These are phyloP conservation scores for Muschampia plurimacula DNA, from an alignment of 2,888 invertebrate genomes.

Conservation along the genomic window DNA sequence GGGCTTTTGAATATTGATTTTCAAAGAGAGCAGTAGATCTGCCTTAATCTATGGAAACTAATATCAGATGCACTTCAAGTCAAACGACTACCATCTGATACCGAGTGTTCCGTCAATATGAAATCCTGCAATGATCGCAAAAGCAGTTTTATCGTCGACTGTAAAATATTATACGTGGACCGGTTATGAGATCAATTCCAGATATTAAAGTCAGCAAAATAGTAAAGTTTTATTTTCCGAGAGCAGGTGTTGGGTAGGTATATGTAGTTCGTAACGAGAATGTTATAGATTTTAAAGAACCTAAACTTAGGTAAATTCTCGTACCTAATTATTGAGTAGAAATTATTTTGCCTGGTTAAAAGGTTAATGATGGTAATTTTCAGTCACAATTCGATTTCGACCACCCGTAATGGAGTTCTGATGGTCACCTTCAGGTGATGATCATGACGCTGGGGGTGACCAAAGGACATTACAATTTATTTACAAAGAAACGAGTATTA, in stretches of 20 bases:
- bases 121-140: slow-evolving; percentile 20
- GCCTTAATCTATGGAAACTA: background rate
- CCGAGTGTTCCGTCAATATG: background rate
- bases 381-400: too few relatives aligned
- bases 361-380: too few relatives aligned
- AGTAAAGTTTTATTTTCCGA: slow-evolving; percentile 33
- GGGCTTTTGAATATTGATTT: too few relatives aligned
- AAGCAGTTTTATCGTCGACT: slow-evolving; percentile 20
- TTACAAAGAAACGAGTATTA: too few relatives aligned
- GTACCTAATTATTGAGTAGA: too few relatives aligned
- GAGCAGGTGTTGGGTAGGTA: slow-evolving; percentile 10
- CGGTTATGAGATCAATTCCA: slow-evolving; percentile 24
- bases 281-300: background rate
- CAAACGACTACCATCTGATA: background rate
- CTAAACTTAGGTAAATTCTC: background rate
- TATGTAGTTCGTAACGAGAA: background rate
- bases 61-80: background rate
- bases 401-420: too few relatives aligned
- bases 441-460: too few relatives aligned
- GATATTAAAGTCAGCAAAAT: slow-evolving; percentile 34
- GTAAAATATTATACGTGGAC: slow-evolving; percentile 29
- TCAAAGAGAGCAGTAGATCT: background rate
- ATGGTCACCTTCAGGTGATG: too few relatives aligned
- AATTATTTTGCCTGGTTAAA: too few relatives aligned
- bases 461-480: too few relatives aligned